Evolutionary conservation across 2,797 vertebrate species (phyloP).

Genomic region (Channallabes apus): DNA sequence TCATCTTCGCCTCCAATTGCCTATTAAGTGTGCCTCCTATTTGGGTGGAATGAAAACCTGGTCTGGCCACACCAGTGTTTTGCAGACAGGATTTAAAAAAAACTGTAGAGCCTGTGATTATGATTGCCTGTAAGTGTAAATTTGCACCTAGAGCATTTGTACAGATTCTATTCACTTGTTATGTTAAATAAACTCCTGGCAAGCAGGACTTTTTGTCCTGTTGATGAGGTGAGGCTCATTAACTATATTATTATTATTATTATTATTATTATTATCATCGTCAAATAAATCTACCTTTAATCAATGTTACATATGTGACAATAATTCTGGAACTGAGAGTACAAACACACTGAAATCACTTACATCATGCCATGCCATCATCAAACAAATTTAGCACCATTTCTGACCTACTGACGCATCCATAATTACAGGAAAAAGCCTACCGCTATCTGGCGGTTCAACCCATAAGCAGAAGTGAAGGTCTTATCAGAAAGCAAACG

Average conservation of each 20-base stretch:
- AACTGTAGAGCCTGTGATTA: not conserved
- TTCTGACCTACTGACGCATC: not conserved
- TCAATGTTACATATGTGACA: not conserved
- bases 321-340: not conserved
- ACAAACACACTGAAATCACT: not conserved
- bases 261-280: too few species aligned
- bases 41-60: not conserved
- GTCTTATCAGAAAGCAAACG: not conserved
- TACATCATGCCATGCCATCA: not conserved
- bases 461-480: constrained; percentile 18
- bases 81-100: not conserved
- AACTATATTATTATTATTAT: too few species aligned
- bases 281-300: not conserved
- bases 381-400: not conserved
- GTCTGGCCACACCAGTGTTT: not conserved
- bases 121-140: not conserved
- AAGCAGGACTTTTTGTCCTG: not conserved
- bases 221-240: not conserved
- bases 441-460: constrained; percentile 5
- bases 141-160: not conserved
- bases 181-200: not conserved
- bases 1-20: not conserved
- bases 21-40: not conserved
- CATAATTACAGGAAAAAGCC: constrained; percentile 4
- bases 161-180: not conserved